A percentile compares a stretch with the other conserved stretches of the same genome.
These are phyloP conservation scores for Drosophila bocqueti DNA, from an alignment of 1,140 invertebrate species.

Conservation along the genomic window DNA sequence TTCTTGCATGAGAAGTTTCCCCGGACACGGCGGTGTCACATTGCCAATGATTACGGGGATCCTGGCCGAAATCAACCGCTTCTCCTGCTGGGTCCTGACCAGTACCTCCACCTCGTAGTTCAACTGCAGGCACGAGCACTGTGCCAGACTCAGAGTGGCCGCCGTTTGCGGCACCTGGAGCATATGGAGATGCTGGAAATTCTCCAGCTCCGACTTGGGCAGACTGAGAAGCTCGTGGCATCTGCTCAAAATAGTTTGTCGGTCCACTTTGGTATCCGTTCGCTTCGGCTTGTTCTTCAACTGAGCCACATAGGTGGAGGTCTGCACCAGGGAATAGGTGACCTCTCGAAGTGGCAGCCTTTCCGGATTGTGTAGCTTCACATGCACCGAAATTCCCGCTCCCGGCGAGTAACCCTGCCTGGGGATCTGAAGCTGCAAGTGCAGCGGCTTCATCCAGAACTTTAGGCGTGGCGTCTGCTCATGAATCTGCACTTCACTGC, in stretches of 20 bases:
- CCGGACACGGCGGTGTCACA: slow-evolving; percentile 74
- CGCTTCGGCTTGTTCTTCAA: slow-evolving; percentile 55
- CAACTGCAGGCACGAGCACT: slow-evolving; percentile 89
- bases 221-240: slow-evolving; percentile 85
- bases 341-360: slow-evolving; percentile 85
- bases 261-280: slow-evolving; percentile 74
- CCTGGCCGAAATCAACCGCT: slow-evolving; percentile 85
- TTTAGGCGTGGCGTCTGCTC: slow-evolving; percentile 52
- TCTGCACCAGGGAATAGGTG: slow-evolving; percentile 85
- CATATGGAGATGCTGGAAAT: slow-evolving; percentile 70
- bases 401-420: slow-evolving; percentile 67
- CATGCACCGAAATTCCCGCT: slow-evolving; percentile 63
- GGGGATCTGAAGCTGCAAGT: slow-evolving; percentile 66
- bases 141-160: slow-evolving; percentile 88
- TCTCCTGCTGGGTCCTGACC: slow-evolving; percentile 68
- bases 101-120: slow-evolving; percentile 88
- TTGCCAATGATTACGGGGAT: slow-evolving; percentile 86
- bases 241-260: slow-evolving; percentile 85
- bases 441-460: slow-evolving; percentile 68
- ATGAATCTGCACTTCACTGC: slow-evolving; percentile 27
- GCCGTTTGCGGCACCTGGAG: slow-evolving; percentile 89
- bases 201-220: slow-evolving; percentile 84
- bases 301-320: slow-evolving; percentile 51
- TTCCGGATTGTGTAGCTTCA: slow-evolving; percentile 61
- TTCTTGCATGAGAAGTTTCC: slow-evolving; percentile 19